Evolutionary conservation across 2,113 vertebrate genomes (phyloP).

Genomic region (Eublepharis macularius): DNA sequence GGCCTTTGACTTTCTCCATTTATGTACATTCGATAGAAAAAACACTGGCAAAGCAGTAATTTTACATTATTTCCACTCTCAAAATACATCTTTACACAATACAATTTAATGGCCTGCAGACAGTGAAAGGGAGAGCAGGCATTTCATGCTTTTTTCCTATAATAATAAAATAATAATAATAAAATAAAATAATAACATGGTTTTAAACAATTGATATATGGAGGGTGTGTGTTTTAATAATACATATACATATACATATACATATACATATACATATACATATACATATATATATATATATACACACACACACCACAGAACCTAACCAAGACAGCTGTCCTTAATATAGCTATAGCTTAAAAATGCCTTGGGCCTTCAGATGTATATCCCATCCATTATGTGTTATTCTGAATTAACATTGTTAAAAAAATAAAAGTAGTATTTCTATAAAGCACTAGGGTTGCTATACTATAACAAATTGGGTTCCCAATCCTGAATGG

Average conservation of each 20-base stretch:
- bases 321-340: constrained; percentile 24
- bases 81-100: constrained; percentile 46
- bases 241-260: constrained; percentile 15
- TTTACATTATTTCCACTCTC: constrained; percentile 51
- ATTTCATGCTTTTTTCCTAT: constrained; percentile 36
- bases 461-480: constrained; percentile 49
- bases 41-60: constrained; percentile 59
- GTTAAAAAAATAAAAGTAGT: constrained; percentile 31
- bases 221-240: constrained; percentile 41
- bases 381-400: constrained; percentile 42
- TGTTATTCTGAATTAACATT: constrained; percentile 51
- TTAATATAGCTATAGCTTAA: not conserved
- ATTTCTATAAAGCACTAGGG: constrained; percentile 53
- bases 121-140: constrained; percentile 25
- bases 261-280: constrained; percentile 15
- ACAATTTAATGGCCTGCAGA: constrained; percentile 41
- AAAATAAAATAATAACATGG: not conserved
- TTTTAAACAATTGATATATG: constrained; percentile 13
- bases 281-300: not conserved
- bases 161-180: no score
- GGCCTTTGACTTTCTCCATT: constrained; percentile 49
- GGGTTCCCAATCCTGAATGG: constrained; percentile 1
- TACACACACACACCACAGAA: constrained; percentile 20
- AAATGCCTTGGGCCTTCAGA: constrained; percentile 29
- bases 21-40: constrained; percentile 54